A percentile compares a stretch with the other conserved stretches of the same genome.
Evolutionary conservation across 2,888 invertebrate species (phyloP).

Genomic region (Coelogynopora nodosa): DNA sequence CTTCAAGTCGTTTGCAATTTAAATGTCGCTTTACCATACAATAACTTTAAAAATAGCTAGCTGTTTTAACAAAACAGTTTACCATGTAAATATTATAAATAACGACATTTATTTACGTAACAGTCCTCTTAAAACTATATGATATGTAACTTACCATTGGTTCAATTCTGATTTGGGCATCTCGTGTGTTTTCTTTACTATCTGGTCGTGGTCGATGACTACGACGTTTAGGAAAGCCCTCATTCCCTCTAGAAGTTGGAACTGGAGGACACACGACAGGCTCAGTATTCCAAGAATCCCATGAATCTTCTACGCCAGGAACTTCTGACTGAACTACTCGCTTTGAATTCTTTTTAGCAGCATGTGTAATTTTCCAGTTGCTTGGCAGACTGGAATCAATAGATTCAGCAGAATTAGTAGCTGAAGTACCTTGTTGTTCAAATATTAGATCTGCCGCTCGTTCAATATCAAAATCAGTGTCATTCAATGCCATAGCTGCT

Average conservation of each 20-base stretch:
- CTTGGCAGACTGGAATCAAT: background rate
- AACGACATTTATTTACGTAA: no score
- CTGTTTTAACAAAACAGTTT: no score
- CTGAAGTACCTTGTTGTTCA: background rate
- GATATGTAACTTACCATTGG: background rate
- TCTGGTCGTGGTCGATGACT: background rate
- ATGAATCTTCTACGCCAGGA: background rate
- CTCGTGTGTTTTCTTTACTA: background rate
- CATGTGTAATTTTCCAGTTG: background rate
- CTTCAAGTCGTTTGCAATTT: no score
- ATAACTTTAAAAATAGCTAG: no score
- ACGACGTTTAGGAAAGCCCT: background rate
- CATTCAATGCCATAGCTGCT: background rate
- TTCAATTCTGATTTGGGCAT: background rate
- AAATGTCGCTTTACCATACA: no score
- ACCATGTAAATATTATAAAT: no score
- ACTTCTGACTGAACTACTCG: background rate
- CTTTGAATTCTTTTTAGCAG: background rate
- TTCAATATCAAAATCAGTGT: background rate
- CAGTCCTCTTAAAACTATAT: no score
- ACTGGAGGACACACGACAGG: background rate
- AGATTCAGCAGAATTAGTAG: background rate
- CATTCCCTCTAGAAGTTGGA: background rate
- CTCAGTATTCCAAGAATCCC: no score
- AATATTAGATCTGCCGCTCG: background rate